These are phyloP conservation scores for Lasiommata megera DNA, from an alignment of 2,888 invertebrate species.

Conservation along the genomic window DNA sequence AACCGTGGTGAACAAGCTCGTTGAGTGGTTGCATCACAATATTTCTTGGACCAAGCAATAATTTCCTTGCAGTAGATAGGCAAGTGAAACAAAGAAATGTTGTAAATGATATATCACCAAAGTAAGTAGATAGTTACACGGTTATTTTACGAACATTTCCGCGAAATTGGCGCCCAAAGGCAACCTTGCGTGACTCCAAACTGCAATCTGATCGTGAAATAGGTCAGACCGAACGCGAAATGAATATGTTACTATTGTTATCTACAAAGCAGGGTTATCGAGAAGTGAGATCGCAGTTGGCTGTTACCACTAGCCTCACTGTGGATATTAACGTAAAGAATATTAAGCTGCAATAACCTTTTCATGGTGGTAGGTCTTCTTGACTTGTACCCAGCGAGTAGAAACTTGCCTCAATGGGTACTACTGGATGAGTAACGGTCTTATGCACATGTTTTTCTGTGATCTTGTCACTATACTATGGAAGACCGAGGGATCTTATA, in stretches of 20 bases:
- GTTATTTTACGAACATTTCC: slow-evolving; percentile 19
- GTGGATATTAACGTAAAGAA: neutral
- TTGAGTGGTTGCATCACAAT: neutral
- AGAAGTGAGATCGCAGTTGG: slow-evolving; percentile 5
- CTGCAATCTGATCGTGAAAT: slow-evolving; percentile 31
- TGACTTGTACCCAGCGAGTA: too few species aligned
- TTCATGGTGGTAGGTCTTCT: neutral
- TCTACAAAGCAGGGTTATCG: slow-evolving; percentile 22
- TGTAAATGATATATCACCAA: slow-evolving; percentile 16
- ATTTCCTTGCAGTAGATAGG: neutral
- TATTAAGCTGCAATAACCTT: neutral
- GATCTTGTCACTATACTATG: too few species aligned
- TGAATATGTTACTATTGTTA: slow-evolving; percentile 28
- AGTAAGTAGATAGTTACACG: slow-evolving; percentile 4
- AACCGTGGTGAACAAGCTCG: too few species aligned
- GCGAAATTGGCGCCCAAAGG: slow-evolving; percentile 28
- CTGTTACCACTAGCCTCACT: slow-evolving; percentile 3
- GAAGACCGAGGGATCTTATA: too few species aligned
- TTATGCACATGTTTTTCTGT: too few species aligned
- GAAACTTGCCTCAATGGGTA: too few species aligned
- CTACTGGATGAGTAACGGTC: too few species aligned
- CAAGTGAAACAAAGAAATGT: slow-evolving; percentile 5
- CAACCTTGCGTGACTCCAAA: slow-evolving; percentile 29
- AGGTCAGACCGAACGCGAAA: slow-evolving; percentile 29
- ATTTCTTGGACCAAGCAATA: slow-evolving; percentile 2